These are phyloP conservation scores for Chiloscyllium punctatum DNA, from an alignment of 2,797 vertebrate species.

Conservation along the genomic window DNA sequence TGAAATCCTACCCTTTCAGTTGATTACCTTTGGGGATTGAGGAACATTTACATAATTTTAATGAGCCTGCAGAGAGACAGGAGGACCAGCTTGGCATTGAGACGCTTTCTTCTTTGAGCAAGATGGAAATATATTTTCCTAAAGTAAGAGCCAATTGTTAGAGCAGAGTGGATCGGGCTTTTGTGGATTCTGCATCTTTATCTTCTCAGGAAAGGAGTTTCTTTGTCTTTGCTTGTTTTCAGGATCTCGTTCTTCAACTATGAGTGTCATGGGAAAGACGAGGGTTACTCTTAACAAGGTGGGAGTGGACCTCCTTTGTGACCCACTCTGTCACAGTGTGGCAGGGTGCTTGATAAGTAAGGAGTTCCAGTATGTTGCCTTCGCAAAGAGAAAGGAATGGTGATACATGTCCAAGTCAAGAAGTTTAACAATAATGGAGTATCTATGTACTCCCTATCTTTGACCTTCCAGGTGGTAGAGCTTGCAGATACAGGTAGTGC, in stretches of 20 bases:
- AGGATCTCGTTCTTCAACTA: neutral
- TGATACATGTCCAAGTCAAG: neutral
- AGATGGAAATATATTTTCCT: neutral
- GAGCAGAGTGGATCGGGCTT: neutral
- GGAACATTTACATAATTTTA: neutral
- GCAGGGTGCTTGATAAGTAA: too few species aligned
- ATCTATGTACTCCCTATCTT: neutral
- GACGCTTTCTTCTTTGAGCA: neutral
- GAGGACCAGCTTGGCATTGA: neutral
- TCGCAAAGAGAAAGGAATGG: neutral
- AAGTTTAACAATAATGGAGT: neutral
- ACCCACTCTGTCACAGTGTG: neutral
- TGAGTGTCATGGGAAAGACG: neutral
- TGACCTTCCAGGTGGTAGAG: neutral
- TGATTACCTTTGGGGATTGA: neutral
- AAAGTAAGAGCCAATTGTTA: neutral
- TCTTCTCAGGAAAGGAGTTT: neutral
- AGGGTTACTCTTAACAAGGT: neutral
- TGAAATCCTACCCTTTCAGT: neutral
- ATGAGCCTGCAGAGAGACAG: neutral
- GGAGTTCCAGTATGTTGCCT: neutral
- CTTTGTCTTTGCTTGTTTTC: too few species aligned
- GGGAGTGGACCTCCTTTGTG: neutral
- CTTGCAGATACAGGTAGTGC: neutral
- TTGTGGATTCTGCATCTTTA: constrained; percentile 3